Base-by-base conservation (phyloP, 2,888 invertebrate genomes). In the Agrotis ipsilon region DNA sequence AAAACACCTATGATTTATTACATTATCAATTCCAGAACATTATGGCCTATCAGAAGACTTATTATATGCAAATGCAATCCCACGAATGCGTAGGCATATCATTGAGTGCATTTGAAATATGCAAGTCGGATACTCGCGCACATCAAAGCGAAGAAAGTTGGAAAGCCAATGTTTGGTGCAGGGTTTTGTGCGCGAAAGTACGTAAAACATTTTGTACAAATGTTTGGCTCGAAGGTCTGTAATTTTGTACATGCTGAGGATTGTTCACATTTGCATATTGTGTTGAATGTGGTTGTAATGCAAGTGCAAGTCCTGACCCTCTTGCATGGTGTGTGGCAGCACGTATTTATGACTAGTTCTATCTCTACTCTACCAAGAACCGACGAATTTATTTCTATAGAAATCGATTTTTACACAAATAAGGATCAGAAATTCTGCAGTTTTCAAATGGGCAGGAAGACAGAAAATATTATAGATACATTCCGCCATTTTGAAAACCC, bases 111-210 rank as follows among this genome's bases (percentile, higher is more conserved):
- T 79, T 78, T 80, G 80, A 79, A 75, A 79, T 79, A 79, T 75
- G 71, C 71, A 58, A 68, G 80, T 79, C 80, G 75, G 80, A 79
- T 80, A 68, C 39, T 75, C 79, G 72, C 72, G 49, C 63, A 80
- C 80, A 80, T 80, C 80, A 80, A 80, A 80, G 80, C 67, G 72
- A 80, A 69, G 80, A 80, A 80, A 80, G 80, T 80, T 80, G 80
- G 80, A 80, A 80, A 80, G 80, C 72, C 72, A 75, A 80, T 69
- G 72, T 80, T 80, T 80, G 72, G 72, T 67, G 76, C 68, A 57
- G 58, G 68, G 75, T 66, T 71, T 52, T 65, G 63, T 13, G 62
- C 57, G 72, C 71, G 79, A 76, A 80, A 80, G 76, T 67, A 76
- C 80, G 55, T 58, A 55, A 52, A 68, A 80, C 71, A 80, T 72